Percentiles rank a stretch among this genome's conserved stretches.
Conservation (phyloP, 2,888 invertebrate genomes). For the Athalia circularis region DNA sequence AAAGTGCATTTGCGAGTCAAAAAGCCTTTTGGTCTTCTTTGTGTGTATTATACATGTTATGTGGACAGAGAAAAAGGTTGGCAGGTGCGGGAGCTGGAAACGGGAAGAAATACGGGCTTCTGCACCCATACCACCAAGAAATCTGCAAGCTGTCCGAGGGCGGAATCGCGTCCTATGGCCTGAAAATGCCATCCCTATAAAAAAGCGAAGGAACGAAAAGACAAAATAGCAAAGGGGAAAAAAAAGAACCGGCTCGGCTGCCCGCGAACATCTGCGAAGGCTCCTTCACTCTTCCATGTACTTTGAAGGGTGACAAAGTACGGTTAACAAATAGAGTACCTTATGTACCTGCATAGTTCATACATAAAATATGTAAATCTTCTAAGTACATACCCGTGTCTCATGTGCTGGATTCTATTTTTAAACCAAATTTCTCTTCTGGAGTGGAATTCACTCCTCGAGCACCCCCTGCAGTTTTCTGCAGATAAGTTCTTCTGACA, state of each 20-base stretch:
- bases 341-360: neutral
- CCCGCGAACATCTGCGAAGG: conserved; percentile 12
- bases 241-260: neutral
- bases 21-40: too few species aligned
- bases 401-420: conserved; percentile 33
- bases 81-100: too few species aligned
- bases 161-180: conserved; percentile 14
- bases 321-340: neutral
- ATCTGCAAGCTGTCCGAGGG: conserved; percentile 18
- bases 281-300: neutral
- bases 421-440: conserved; percentile 26
- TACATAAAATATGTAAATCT: neutral
- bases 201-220: neutral
- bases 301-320: conserved; percentile 3
- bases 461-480: neutral
- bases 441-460: conserved; percentile 18
- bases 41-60: too few species aligned
- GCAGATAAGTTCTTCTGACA: neutral
- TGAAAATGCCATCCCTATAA: conserved; percentile 18
- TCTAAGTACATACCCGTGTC: neutral
- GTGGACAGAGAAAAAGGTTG: too few species aligned
- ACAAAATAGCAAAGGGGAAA: neutral
- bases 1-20: too few species aligned
- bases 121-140: neutral
- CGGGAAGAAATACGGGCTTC: too few species aligned